Evolutionary conservation across 2,888 invertebrate species (phyloP).

Genomic region (Lepidochitona cinerea): DNA sequence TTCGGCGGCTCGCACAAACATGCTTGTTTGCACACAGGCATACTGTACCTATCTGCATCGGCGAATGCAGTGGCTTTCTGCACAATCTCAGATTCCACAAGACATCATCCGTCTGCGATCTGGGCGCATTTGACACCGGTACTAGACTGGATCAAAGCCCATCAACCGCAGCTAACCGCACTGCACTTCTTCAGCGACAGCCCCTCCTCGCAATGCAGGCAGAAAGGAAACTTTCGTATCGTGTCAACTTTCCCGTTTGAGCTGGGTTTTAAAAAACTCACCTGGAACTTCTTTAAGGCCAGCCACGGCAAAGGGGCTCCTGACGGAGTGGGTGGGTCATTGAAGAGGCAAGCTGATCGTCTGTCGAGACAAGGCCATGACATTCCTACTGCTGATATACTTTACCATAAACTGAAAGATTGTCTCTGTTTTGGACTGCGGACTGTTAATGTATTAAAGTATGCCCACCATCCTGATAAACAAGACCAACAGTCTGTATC

Average conservation of each 20-base stretch:
- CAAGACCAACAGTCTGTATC: too few relatives aligned
- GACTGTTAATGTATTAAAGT: too few relatives aligned
- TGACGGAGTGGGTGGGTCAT: conserved; percentile 58
- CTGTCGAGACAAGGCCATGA: conserved; percentile 28
- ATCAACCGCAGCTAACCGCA: conserved; percentile 19
- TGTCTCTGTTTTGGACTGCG: too few relatives aligned
- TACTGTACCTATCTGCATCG: neutral
- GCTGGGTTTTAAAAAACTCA: conserved; percentile 15
- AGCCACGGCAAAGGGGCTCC: conserved; percentile 66
- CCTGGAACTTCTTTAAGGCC: conserved; percentile 64
- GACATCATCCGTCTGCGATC: conserved; percentile 66
- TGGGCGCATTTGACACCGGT: conserved; percentile 68
- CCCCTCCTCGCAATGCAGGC: conserved; percentile 63
- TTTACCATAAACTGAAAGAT: neutral
- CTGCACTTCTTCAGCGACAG: conserved; percentile 45
- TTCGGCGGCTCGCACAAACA: neutral
- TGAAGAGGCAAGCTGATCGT: conserved; percentile 50
- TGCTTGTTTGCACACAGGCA: neutral
- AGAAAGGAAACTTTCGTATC: conserved; percentile 67
- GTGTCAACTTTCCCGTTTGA: conserved; percentile 22
- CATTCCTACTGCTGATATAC: conserved; percentile 15
- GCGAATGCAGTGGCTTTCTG: conserved; percentile 34
- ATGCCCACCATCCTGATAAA: too few relatives aligned
- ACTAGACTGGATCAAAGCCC: conserved; percentile 14
- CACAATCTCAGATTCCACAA: conserved; percentile 56